Percentiles rank a stretch among this genome's conserved stretches.
These are phyloP conservation scores for Palaemon carinicauda DNA, from an alignment of 1,140 invertebrate genomes.

Conservation along the genomic window DNA sequence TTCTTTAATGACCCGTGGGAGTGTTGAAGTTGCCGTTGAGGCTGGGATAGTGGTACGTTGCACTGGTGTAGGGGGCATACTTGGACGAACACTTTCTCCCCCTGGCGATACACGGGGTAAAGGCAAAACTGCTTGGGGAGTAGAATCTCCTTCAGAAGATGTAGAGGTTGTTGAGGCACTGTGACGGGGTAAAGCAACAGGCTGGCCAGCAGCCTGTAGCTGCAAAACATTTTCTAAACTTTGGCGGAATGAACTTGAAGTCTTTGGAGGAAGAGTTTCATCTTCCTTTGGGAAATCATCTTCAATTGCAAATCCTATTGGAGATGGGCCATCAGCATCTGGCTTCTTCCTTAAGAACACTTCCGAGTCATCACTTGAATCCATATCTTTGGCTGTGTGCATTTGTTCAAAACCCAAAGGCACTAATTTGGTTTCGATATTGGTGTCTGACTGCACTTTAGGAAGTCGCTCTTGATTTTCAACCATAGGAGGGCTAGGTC, in stretches of 20 bases:
- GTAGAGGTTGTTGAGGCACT: not conserved
- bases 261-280: not conserved
- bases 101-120: not conserved
- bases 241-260: not conserved
- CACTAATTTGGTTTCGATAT: not conserved
- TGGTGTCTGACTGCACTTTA: not conserved
- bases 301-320: conserved; percentile 22
- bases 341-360: not conserved
- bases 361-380: conserved; percentile 14
- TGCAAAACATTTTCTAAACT: conserved; percentile 41
- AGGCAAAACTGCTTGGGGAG: not conserved
- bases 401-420: conserved; percentile 19
- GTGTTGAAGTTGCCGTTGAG: not conserved
- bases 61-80: not conserved
- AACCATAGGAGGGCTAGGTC: conserved; percentile 20
- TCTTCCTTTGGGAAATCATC: not conserved
- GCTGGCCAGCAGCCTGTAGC: conserved; percentile 39
- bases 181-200: conserved; percentile 30
- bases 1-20: not conserved
- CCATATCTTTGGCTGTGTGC: not conserved
- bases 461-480: not conserved
- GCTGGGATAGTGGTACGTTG: not conserved
- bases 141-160: not conserved
- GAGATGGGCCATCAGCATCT: not conserved
- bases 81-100: not conserved